Evolutionary conservation across 1,140 invertebrate genomes (phyloP).

Genomic region (Bombus waltoni): DNA sequence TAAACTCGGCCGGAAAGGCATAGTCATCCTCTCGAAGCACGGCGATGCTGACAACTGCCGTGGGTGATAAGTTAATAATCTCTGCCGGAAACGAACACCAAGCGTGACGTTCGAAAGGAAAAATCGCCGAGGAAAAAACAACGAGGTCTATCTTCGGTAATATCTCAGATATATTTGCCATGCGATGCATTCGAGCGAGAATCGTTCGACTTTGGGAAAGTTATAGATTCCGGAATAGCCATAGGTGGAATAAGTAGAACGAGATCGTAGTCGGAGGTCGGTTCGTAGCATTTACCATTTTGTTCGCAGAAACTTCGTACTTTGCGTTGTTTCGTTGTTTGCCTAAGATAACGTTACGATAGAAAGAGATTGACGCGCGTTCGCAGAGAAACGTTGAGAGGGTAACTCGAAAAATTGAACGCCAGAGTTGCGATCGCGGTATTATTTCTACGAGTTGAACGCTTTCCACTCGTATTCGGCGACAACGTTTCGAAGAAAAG

Average conservation of each 20-base stretch:
- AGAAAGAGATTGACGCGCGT: too few relatives aligned
- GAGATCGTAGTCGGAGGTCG: background rate
- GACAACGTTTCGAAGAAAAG: background rate
- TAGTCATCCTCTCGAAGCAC: background rate
- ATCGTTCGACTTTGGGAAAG: background rate
- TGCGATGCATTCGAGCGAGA: too few relatives aligned
- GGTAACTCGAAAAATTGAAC: background rate
- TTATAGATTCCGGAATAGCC: too few relatives aligned
- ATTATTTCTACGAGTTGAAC: background rate
- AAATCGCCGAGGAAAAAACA: background rate
- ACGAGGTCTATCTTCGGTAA: background rate
- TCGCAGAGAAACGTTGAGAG: background rate
- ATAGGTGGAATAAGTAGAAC: background rate
- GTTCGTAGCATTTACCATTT: too few relatives aligned
- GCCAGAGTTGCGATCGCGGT: background rate
- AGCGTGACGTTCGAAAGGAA: too few relatives aligned
- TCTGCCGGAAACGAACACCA: background rate
- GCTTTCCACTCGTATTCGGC: background rate
- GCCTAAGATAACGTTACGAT: background rate
- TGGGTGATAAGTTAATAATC: slow-evolving; percentile 12
- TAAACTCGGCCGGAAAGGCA: background rate
- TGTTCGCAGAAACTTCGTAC: too few relatives aligned
- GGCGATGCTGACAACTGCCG: background rate
- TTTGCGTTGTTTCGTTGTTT: too few relatives aligned
- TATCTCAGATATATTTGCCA: background rate